Percentiles rank a stretch among this genome's conserved stretches.
phyloP scores from a whole-genome alignment of 2,888 invertebrate genomes.

The Plagodis pulveraria region DNA sequence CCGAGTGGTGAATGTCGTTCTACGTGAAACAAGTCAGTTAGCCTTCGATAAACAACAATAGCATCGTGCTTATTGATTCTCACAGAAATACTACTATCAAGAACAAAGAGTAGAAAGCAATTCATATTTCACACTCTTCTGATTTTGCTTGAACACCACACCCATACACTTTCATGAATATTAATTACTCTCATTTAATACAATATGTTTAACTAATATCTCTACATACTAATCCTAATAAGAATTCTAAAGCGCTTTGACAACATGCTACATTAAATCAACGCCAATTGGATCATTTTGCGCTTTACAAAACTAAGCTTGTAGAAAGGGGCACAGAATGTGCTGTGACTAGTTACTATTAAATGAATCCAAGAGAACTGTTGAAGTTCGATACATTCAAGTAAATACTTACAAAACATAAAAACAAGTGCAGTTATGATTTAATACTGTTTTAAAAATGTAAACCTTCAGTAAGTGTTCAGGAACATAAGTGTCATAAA shows the following conservation, averaged over 20 bases:
- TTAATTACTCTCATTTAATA: constrained; percentile 34
- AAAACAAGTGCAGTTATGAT: constrained; percentile 10
- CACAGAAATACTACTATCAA: constrained; percentile 51
- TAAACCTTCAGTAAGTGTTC: constrained; percentile 4
- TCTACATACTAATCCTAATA: constrained; percentile 28
- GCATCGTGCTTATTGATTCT: constrained; percentile 41
- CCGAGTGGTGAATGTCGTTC: constrained; percentile 60
- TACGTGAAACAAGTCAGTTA: constrained; percentile 36
- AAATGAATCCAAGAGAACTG: constrained; percentile 18
- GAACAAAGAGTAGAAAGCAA: constrained; percentile 62
- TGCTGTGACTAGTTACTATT: constrained; percentile 24
- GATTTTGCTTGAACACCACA: constrained; percentile 22
- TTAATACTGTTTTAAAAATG: constrained; percentile 15
- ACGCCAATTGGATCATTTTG: constrained; percentile 33
- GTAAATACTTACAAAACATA: constrained; percentile 4
- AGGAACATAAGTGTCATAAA: constrained; percentile 6
- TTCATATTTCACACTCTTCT: constrained; percentile 35
- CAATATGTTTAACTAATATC: constrained; percentile 27
- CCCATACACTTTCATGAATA: constrained; percentile 20
- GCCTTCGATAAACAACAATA: constrained; percentile 47
- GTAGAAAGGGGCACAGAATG: constrained; percentile 15
- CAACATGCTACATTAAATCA: constrained; percentile 40
- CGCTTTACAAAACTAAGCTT: constrained; percentile 15
- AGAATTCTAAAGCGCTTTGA: constrained; percentile 47
- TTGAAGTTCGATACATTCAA: constrained; percentile 7